Evolutionary conservation across 2,113 vertebrate species (phyloP), one percentile per base, ranked within the genome.

Genomic region (Xiphias gladius): DNA sequence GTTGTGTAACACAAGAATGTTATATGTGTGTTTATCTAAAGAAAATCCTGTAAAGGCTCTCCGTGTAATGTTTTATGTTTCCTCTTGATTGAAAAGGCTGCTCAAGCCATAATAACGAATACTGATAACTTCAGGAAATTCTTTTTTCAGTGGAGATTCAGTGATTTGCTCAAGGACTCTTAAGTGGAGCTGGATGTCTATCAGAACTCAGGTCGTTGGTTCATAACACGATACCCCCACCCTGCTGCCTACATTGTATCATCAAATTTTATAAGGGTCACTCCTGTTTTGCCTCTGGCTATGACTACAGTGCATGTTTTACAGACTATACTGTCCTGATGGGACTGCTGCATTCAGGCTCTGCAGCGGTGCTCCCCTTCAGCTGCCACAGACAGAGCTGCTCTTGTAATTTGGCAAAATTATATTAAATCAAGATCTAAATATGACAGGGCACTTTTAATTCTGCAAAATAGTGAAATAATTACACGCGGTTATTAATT

Each of bases 301-400:
- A 80, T 57, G 66, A 76, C 73, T 86, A 68, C 77, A 87, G 70
- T 58, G 35, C 54, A 69, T 88, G 87, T 86, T 89, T 79, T 72
- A 79, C 83, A 88, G 37, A 55, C 64, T 64, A 61, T 43, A 4
- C 86, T 22, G 61, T 83, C 74, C 85, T 73, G 79, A 78, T 85
- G 79, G 83, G 73, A 86, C 28, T 75, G 73, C 54, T 73, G 79
- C 74, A 62, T 70, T 83, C 26, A 70, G 35, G 12, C 72, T 86
- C 83, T 57, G 70, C 71, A 74, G 63, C n/a, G 5, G n/a, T 14
- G 32, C 46, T 87, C 52, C 32, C 32, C 61, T 76, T 39, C 32
- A 57, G 48, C 59, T 50, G 28, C 5, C 80, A 52, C 55, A 48
- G 30, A 73, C 28, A 1, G 9, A 58, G 61, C 39, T 26, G 68